phyloP scores from a whole-genome alignment of 2,797 vertebrate genomes.

The Poeciliopsis gracilis region DNA sequence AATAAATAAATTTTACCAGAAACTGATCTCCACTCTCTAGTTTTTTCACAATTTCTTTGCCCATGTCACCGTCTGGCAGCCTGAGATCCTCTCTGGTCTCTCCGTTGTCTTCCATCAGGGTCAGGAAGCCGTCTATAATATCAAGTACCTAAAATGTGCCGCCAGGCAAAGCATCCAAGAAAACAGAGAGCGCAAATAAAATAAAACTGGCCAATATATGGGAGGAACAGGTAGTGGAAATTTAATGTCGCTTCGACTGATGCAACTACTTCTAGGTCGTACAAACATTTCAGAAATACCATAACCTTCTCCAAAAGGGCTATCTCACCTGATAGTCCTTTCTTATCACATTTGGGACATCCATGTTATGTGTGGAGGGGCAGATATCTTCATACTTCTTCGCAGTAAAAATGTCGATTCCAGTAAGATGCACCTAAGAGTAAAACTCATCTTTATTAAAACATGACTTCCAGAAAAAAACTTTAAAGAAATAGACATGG shows the following conservation, averaged over 20 bases:
- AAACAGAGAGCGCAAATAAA: neutral
- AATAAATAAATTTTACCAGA: constrained; percentile 72
- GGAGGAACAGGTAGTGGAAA: neutral
- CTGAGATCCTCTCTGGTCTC: constrained; percentile 89
- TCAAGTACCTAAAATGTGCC: constrained; percentile 78
- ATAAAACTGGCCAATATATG: neutral
- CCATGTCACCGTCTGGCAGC: constrained; percentile 86
- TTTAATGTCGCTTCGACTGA: neutral
- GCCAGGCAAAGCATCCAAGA: neutral
- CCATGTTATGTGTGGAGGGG: constrained; percentile 98
- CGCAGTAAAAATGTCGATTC: constrained; percentile 92
- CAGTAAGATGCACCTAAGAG: constrained; percentile 91
- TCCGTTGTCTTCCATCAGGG: constrained; percentile 87
- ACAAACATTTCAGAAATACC: neutral
- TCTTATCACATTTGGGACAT: constrained; percentile 91
- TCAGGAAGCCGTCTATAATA: constrained; percentile 85
- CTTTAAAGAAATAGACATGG: neutral
- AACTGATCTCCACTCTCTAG: constrained; percentile 82
- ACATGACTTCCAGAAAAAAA: neutral
- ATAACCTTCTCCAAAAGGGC: neutral
- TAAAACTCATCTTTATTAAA: neutral
- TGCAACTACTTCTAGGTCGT: neutral
- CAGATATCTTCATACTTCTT: constrained; percentile 98
- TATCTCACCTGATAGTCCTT: constrained; percentile 87
- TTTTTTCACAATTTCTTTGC: constrained; percentile 87